Evolutionary conservation across 2,797 vertebrate genomes (phyloP).

Genomic region (Coccyzus lansbergi): DNA sequence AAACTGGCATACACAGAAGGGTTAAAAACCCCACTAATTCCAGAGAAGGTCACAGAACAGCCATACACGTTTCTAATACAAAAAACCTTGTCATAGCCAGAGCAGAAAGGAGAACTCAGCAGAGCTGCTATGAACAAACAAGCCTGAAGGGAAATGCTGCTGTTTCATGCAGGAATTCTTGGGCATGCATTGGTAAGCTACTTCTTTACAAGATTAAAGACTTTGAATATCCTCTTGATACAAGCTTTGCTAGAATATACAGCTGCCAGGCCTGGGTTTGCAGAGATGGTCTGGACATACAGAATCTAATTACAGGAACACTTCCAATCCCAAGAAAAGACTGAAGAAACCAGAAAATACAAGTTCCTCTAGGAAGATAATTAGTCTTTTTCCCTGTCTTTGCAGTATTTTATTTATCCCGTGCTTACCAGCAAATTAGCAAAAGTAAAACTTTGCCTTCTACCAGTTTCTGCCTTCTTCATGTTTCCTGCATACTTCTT

Average conservation of each 20-base stretch:
- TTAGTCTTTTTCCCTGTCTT: background rate
- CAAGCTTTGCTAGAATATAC: background rate
- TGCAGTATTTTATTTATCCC: background rate
- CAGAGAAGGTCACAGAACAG: background rate
- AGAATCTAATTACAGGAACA: background rate
- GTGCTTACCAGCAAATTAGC: background rate
- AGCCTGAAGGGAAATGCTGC: background rate
- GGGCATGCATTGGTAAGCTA: background rate
- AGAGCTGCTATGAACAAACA: background rate
- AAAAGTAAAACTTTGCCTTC: background rate
- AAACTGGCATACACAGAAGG: background rate
- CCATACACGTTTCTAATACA: background rate
- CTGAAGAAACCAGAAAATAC: background rate
- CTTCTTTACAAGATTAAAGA: conserved; percentile 28
- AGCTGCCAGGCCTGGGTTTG: background rate
- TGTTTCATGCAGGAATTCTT: background rate
- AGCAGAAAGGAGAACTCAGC: background rate
- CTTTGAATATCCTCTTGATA: conserved; percentile 7
- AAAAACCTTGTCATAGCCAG: background rate
- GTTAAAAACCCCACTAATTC: background rate
- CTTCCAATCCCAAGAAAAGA: background rate
- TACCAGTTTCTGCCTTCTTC: background rate
- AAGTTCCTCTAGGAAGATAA: background rate
- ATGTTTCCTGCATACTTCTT: background rate
- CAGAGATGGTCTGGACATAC: background rate